phyloP scores from a whole-genome alignment of 2,888 invertebrate genomes.

The Cheilosia urbana region DNA sequence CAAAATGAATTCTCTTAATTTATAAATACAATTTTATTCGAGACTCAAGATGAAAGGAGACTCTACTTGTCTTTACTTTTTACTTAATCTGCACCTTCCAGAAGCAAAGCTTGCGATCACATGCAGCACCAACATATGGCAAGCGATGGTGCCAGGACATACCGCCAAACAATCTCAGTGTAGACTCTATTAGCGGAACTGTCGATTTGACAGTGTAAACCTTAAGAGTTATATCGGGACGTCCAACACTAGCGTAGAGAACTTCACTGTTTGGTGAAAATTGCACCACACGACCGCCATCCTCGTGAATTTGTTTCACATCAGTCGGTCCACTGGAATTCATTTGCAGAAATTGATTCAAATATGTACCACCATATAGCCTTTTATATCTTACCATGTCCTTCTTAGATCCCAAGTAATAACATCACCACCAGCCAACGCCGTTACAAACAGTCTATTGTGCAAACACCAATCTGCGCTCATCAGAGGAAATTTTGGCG shows the following conservation, averaged over 20 bases:
- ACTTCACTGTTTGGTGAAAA: conserved; percentile 87
- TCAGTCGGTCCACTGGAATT: conserved; percentile 86
- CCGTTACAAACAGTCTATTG: conserved; percentile 86
- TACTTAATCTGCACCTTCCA: conserved; percentile 85
- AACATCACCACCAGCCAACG: conserved; percentile 88
- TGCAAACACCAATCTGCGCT: conserved; percentile 89
- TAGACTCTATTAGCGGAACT: conserved; percentile 85
- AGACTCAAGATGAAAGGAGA: too few species aligned
- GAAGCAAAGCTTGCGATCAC: conserved; percentile 86
- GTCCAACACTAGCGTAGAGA: conserved; percentile 88
- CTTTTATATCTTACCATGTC: conserved; percentile 85
- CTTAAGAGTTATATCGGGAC: conserved; percentile 88
- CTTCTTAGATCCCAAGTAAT: conserved; percentile 88
- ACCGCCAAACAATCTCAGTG: conserved; percentile 85
- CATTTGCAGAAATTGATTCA: conserved; percentile 22
- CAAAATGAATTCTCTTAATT: too few species aligned
- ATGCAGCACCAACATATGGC: conserved; percentile 86
- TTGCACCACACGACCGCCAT: conserved; percentile 86
- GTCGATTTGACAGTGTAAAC: conserved; percentile 86
- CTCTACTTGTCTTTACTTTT: neutral
- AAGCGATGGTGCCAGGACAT: conserved; percentile 87
- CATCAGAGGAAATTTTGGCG: conserved; percentile 86
- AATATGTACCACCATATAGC: neutral
- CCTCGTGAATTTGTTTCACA: conserved; percentile 86
- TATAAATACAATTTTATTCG: too few species aligned